Percentiles rank a stretch among this genome's conserved stretches.
Conservation (phyloP, 2,113 vertebrate genomes). For the Sphyrna mokarran region DNA sequence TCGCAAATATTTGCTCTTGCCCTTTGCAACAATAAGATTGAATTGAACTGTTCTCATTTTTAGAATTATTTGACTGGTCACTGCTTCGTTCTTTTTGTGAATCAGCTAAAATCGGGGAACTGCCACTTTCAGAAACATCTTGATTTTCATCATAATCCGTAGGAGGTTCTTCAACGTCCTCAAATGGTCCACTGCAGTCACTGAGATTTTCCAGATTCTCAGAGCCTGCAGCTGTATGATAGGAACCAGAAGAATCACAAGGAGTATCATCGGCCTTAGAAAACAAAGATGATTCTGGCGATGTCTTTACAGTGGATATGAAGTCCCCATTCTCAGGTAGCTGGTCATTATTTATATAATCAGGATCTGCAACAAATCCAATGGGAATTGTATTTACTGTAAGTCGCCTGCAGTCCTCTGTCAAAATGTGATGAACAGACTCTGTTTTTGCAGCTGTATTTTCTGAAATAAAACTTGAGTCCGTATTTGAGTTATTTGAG, state of each 20-base stretch:
- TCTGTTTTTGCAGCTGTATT: not conserved
- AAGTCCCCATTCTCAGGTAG: not conserved
- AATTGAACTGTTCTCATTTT: not conserved
- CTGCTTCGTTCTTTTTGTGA: not conserved
- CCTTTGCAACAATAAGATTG: not conserved
- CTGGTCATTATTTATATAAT: not conserved
- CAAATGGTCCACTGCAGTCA: slow-evolving; percentile 65
- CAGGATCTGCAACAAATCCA: not conserved
- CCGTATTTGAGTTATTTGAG: not conserved
- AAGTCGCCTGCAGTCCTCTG: not conserved
- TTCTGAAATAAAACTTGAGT: slow-evolving; percentile 1
- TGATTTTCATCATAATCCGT: not conserved
- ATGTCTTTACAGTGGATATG: not conserved
- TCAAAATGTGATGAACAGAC: not conserved
- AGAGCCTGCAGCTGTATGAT: slow-evolving; percentile 73
- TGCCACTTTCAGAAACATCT: not conserved
- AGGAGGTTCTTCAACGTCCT: slow-evolving; percentile 49
- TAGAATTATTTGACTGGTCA: not conserved
- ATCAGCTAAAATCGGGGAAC: not conserved
- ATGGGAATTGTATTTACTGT: not conserved
- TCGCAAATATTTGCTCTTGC: not conserved
- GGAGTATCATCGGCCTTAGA: slow-evolving; percentile 46
- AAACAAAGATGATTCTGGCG: slow-evolving; percentile 27
- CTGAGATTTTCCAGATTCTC: slow-evolving; percentile 52
- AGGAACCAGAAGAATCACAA: slow-evolving; percentile 70